These are phyloP conservation scores for Ectropis crepuscularia DNA, from an alignment of 2,888 invertebrate genomes.

Conservation along the genomic window DNA sequence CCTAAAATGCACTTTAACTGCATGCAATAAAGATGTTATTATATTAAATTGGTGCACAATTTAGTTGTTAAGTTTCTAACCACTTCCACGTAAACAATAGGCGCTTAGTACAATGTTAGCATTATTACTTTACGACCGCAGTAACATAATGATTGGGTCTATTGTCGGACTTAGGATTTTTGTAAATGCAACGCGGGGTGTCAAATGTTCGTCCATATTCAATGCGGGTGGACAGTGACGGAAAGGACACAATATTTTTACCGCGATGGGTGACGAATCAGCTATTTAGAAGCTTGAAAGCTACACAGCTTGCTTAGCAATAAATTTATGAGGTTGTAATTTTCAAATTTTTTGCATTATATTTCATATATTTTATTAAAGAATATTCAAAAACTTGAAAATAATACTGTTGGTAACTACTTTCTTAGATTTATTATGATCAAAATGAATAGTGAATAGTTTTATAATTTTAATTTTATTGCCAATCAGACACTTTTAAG, in stretches of 20 bases:
- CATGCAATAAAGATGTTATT: constrained; percentile 42
- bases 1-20: constrained; percentile 48
- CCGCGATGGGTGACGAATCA: constrained; percentile 74
- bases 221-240: constrained; percentile 62
- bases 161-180: constrained; percentile 67
- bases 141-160: constrained; percentile 74
- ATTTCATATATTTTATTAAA: neutral
- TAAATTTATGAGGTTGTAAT: constrained; percentile 20
- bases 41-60: constrained; percentile 9
- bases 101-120: constrained; percentile 68
- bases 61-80: constrained; percentile 48
- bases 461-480: too few species aligned
- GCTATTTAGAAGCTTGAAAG: constrained; percentile 52
- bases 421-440: too few species aligned
- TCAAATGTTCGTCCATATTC: constrained; percentile 59
- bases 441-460: too few species aligned
- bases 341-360: neutral
- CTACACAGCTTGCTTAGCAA: constrained; percentile 40
- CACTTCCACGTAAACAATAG: constrained; percentile 79
- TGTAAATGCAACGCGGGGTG: constrained; percentile 70
- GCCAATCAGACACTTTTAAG: too few species aligned
- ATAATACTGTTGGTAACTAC: too few species aligned
- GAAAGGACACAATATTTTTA: constrained; percentile 78
- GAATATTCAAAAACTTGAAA: too few species aligned
- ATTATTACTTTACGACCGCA: constrained; percentile 73